Percentiles rank a stretch among this genome's conserved stretches.
Conservation (phyloP, 2,888 invertebrate species). For the Brachyptera risi region DNA sequence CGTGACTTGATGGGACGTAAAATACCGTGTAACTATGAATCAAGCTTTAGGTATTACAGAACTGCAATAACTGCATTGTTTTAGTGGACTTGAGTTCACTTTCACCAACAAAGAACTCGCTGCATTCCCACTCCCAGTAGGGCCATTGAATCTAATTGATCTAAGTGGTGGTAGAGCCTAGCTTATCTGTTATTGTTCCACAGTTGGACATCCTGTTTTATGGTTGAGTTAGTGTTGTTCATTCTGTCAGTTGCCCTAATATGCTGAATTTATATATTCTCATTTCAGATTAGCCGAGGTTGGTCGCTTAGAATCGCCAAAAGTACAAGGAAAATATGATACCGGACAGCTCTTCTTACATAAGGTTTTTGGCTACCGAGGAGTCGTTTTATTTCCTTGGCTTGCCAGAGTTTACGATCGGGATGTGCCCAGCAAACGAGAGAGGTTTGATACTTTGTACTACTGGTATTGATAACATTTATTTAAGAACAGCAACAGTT, state of each 20-base stretch:
- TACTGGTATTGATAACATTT: background rate
- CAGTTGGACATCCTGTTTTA: background rate
- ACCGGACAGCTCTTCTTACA: slow-evolving; percentile 96
- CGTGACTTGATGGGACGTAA: too few relatives aligned
- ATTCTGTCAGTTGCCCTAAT: background rate
- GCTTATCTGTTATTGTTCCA: too few relatives aligned
- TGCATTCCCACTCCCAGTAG: too few relatives aligned
- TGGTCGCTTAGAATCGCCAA: slow-evolving; percentile 83
- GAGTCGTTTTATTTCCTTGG: slow-evolving; percentile 97
- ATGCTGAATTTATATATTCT: background rate
- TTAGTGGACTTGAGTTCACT: too few relatives aligned
- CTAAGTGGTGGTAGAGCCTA: too few relatives aligned
- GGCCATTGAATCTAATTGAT: too few relatives aligned
- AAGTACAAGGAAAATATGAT: slow-evolving; percentile 85
- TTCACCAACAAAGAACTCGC: too few relatives aligned
- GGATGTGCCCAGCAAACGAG: slow-evolving; percentile 71
- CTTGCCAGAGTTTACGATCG: slow-evolving; percentile 91
- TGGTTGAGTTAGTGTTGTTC: background rate
- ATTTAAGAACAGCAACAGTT: background rate
- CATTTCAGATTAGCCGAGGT: slow-evolving; percentile 82
- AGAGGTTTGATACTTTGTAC: slow-evolving; percentile 47
- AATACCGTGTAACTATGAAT: too few relatives aligned
- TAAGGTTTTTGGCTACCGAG: slow-evolving; percentile 94
- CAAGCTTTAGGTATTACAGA: too few relatives aligned
- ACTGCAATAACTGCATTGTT: too few relatives aligned